These are phyloP conservation scores for Styela clava DNA, from an alignment of 23 tunicate species.

Conservation along the genomic window DNA sequence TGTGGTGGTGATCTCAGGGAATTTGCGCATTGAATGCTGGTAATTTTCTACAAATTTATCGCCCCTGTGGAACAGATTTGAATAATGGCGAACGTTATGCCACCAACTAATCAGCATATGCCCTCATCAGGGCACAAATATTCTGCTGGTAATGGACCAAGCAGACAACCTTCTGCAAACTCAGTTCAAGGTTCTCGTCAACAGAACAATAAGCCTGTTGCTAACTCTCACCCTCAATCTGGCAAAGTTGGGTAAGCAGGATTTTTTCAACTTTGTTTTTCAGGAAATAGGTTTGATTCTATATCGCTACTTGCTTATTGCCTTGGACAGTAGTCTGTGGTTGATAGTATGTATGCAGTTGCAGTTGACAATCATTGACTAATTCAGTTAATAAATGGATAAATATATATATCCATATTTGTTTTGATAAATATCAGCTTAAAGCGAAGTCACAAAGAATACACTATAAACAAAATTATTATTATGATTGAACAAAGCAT, in stretches of 20 bases:
- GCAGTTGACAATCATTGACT: too few relatives aligned
- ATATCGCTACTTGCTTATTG: too few relatives aligned
- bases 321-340: too few relatives aligned
- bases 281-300: too few relatives aligned
- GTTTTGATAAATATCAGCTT: too few relatives aligned
- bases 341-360: too few relatives aligned
- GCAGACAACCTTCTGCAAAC: constrained; percentile 26
- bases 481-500: too few relatives aligned
- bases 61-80: neutral
- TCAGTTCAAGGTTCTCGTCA: neutral
- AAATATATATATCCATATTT: too few relatives aligned
- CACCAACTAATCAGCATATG: constrained; percentile 16
- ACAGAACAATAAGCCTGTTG: neutral
- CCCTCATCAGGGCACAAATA: constrained; percentile 18
- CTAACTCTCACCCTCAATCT: constrained; percentile 19
- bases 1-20: neutral
- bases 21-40: neutral
- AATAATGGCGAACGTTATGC: constrained; percentile 32
- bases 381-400: too few relatives aligned
- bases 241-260: constrained; percentile 29
- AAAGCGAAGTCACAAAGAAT: too few relatives aligned
- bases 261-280: too few relatives aligned
- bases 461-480: too few relatives aligned
- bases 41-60: neutral
- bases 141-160: constrained; percentile 21